Percentiles rank a stretch among this genome's conserved stretches.
Evolutionary conservation across 2,888 invertebrate genomes (phyloP).

Genomic region (Priocnemis perturbator): DNA sequence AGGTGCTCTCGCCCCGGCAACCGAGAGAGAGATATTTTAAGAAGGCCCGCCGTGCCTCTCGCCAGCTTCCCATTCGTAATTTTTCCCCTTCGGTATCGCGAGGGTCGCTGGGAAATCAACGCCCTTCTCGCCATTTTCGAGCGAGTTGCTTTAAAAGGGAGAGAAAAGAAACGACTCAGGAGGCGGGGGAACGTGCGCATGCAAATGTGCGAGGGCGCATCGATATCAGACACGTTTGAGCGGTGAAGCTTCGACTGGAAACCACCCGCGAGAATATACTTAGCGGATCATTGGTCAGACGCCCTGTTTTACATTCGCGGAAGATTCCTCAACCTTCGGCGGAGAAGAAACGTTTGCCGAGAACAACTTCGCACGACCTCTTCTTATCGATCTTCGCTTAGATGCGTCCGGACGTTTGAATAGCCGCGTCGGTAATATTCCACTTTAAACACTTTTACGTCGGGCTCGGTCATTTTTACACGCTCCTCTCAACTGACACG

Average conservation of each 20-base stretch:
- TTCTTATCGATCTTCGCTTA: conserved; percentile 41
- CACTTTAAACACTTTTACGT: too few species aligned
- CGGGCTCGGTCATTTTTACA: too few species aligned
- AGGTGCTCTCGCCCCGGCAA: conserved; percentile 16
- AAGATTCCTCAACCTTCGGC: conserved; percentile 18
- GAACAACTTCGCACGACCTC: conserved; percentile 25
- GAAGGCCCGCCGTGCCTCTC: conserved; percentile 15
- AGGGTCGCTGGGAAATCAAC: not conserved
- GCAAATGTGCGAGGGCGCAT: not conserved
- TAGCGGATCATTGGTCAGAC: conserved; percentile 41
- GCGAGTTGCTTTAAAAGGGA: conserved; percentile 1
- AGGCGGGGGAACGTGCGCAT: not conserved
- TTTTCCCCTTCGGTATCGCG: conserved; percentile 2
- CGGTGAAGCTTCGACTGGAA: not conserved
- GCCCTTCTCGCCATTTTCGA: conserved; percentile 1
- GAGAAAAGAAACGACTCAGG: conserved; percentile 7
- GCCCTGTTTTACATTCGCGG: conserved; percentile 23
- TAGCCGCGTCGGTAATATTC: too few species aligned
- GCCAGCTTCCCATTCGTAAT: not conserved
- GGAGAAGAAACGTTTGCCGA: not conserved
- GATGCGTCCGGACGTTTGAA: too few species aligned
- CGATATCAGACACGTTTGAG: not conserved
- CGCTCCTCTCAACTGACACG: too few species aligned
- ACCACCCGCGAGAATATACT: conserved; percentile 27
- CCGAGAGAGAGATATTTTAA: conserved; percentile 10